Evolutionary conservation across 2,888 invertebrate genomes (phyloP), one percentile per base, ranked within the genome.

Genomic region (Leptinotarsa haldemani): DNA sequence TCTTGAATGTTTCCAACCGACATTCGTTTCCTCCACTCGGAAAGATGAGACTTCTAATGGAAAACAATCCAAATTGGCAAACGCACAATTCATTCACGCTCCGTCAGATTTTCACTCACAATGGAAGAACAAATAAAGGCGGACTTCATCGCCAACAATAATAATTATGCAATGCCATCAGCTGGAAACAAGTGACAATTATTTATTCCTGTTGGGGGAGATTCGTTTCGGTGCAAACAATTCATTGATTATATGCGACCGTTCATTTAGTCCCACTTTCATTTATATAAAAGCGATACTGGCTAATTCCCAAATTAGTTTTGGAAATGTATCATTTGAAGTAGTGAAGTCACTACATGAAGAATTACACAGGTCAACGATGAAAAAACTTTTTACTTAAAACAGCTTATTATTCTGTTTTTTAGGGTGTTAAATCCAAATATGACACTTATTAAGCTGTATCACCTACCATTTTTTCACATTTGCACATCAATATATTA

Each of bases 171-270:
- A 48, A 58, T 47, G 22, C 50, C 18, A 25, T 83, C 84, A 81
- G 82, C 83, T 80, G 84, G 83, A 84, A 83, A 82, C 84, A 83
- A 83, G 83, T 83, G 84, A 84, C 84, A 84, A 83, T 84, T 83
- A 84, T 83, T n/a, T 40, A 83, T 83, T 82, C 83, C 83, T 82
- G 83, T 82, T 80, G 83, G 82, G 82, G 82, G 82, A 20, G 22
- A 20, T 22, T 56, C 56, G 22, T 56, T 56, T 56, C 22, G 22
- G 56, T 15, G 22, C 22, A 56, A 22, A 12, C 56, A 13, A 20
- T 56, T 20, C 9, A 56, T 56, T 15, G 20, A 22, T 56, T 56
- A 18, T 56, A 20, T 56, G 56, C 13, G 22, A 56, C 12, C 4
- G 13, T 56, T 13, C 56, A 56, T 56, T 20, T 50, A 50, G 40